These are phyloP conservation scores for Bradypodion pumilum DNA, from an alignment of 2,797 vertebrate genomes.

Conservation along the genomic window DNA sequence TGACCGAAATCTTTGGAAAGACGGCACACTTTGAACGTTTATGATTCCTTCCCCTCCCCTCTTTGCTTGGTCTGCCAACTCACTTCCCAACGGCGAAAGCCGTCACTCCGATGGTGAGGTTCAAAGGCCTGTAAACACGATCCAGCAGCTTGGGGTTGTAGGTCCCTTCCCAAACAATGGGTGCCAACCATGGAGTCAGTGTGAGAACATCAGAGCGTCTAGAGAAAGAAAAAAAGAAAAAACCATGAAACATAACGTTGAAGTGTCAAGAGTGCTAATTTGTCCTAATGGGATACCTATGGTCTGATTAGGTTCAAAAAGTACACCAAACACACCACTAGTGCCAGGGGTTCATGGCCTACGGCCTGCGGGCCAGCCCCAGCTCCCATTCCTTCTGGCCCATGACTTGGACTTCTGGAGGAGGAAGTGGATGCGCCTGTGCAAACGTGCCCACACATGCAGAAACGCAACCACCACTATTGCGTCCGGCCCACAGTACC, in stretches of 20 bases:
- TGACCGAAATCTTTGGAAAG: too few relatives aligned
- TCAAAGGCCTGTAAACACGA: slow-evolving; percentile 65
- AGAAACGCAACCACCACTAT: too few relatives aligned
- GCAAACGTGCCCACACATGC: too few relatives aligned
- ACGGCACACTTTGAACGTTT: background rate
- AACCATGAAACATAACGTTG: background rate
- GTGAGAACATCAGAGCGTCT: slow-evolving; percentile 70
- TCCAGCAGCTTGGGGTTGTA: slow-evolving; percentile 67
- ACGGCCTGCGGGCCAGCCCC: too few relatives aligned
- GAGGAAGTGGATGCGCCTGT: too few relatives aligned
- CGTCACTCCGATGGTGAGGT: slow-evolving; percentile 72
- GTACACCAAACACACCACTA: too few relatives aligned
- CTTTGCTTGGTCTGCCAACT: background rate
- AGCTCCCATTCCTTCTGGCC: too few relatives aligned
- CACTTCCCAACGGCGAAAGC: slow-evolving; percentile 74
- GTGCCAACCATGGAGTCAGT: slow-evolving; percentile 72
- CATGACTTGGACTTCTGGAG: too few relatives aligned
- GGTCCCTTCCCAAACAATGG: slow-evolving; percentile 75
- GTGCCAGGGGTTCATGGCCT: too few relatives aligned
- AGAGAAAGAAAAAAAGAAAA: background rate
- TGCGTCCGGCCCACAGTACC: too few relatives aligned
- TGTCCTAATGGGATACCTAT: background rate
- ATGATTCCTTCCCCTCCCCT: accelerated
- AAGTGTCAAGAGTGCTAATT: background rate
- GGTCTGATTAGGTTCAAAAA: too few relatives aligned